Percentiles rank a stretch among this genome's conserved stretches.
Conservation (phyloP, 1,140 invertebrate genomes). For the Heliconius nattereri region DNA sequence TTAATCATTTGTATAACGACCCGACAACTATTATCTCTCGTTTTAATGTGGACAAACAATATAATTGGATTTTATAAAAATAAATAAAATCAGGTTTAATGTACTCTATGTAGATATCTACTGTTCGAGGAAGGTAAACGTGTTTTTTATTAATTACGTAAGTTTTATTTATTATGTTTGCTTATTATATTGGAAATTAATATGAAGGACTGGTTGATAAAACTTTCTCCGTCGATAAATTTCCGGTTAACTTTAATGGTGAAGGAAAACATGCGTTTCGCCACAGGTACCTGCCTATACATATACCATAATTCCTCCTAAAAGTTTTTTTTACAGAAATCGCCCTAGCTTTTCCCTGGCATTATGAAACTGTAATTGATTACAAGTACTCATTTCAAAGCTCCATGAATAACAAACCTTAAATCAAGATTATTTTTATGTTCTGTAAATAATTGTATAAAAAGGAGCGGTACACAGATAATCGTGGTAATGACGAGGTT, state of each 20-base stretch:
- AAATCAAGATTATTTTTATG: constrained; percentile 35
- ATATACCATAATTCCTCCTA: neutral
- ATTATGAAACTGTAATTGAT: constrained; percentile 1
- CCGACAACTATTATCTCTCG: constrained; percentile 23
- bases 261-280: neutral
- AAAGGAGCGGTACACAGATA: constrained; percentile 34
- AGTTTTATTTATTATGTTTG: no score
- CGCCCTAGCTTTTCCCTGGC: neutral
- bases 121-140: neutral
- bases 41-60: constrained; percentile 14
- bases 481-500: constrained; percentile 37
- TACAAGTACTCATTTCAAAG: neutral
- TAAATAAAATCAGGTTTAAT: neutral
- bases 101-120: neutral
- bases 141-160: neutral
- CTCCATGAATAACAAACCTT: constrained; percentile 21
- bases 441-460: constrained; percentile 39
- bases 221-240: constrained; percentile 7
- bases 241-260: neutral
- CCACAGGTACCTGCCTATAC: neutral
- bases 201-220: neutral
- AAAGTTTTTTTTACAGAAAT: neutral
- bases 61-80: constrained; percentile 13
- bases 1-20: neutral
- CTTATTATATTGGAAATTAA: neutral